Evolutionary conservation across 2,113 vertebrate genomes (phyloP).

Genomic region (Ivindomyrus marchei): DNA sequence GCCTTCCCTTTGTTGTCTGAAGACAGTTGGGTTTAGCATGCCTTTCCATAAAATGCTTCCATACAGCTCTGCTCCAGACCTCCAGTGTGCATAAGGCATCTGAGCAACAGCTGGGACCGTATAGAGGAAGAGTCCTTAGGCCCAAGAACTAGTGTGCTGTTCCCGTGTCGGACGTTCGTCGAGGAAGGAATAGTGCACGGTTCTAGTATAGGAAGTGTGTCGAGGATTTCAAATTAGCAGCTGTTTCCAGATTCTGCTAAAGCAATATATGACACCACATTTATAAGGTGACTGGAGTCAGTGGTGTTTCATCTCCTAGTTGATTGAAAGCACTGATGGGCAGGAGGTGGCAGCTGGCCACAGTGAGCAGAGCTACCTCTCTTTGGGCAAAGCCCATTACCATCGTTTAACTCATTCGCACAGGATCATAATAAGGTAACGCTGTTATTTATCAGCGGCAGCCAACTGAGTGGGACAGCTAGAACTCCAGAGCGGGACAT

Average conservation of each 20-base stretch:
- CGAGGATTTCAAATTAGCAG: not conserved
- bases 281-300: not conserved
- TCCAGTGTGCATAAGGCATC: not conserved
- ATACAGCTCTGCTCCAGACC: not conserved
- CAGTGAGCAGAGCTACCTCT: not conserved
- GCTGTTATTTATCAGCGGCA: not conserved
- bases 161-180: not conserved
- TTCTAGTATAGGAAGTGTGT: not conserved
- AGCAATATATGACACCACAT: not conserved
- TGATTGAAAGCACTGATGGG: not conserved
- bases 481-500: not conserved
- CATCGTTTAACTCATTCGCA: not conserved
- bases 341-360: not conserved
- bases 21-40: not conserved
- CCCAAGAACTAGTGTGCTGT: not conserved
- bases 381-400: not conserved
- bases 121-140: not conserved
- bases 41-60: constrained; percentile 1
- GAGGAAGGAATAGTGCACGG: not conserved
- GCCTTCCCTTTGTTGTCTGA: not conserved
- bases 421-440: not conserved
- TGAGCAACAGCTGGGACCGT: not conserved
- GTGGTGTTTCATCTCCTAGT: not conserved
- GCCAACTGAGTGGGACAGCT: not conserved
- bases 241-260: not conserved